A percentile compares a stretch with the other conserved stretches of the same genome.
Conservation (phyloP, 2,797 vertebrate species). For the Cephalopachus bancanus region DNA sequence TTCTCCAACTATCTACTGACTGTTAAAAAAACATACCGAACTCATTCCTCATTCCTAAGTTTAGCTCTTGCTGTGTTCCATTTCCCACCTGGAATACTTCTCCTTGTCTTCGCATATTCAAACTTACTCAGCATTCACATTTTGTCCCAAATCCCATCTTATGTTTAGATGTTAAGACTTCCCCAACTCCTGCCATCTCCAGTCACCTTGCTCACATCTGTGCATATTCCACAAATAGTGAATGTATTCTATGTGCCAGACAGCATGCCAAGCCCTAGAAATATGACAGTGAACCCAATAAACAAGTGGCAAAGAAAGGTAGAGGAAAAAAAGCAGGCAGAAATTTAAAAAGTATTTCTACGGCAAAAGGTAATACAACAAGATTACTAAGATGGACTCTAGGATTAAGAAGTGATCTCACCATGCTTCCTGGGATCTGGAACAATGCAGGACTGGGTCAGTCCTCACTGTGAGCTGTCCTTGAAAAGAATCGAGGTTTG, state of each 20-base stretch:
- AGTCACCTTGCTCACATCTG: neutral
- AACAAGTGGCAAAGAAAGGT: neutral
- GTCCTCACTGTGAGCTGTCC: neutral
- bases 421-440: neutral
- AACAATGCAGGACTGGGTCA: neutral
- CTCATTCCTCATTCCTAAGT: neutral
- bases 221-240: neutral
- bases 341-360: neutral
- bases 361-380: neutral
- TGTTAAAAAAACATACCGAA: neutral
- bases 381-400: neutral
- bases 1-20: neutral
- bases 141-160: neutral
- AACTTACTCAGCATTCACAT: neutral
- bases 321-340: neutral
- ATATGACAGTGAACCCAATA: neutral
- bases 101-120: neutral
- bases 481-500: slow-evolving; percentile 32
- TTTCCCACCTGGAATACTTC: neutral
- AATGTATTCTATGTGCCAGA: neutral
- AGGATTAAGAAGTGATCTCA: neutral
- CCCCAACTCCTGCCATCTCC: neutral
- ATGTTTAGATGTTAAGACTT: neutral
- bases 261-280: neutral
- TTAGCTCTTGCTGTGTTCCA: neutral